Base-by-base conservation (phyloP, 2,888 invertebrate genomes). In the Elmis aenea region DNA sequence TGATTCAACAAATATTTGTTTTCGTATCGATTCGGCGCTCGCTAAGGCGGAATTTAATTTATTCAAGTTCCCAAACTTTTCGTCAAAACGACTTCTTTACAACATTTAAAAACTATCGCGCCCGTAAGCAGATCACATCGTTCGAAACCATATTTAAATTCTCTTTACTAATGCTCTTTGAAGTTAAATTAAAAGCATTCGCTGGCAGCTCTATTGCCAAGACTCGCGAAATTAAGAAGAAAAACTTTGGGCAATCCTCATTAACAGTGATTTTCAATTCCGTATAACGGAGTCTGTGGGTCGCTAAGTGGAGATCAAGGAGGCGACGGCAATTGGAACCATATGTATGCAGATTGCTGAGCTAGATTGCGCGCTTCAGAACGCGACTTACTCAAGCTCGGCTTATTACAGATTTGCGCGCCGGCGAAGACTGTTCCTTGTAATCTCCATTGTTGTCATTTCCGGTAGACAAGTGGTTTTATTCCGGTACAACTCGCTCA, bases 341-440 rank as follows among this genome's bases (percentile, higher is more conserved):
- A 42, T 50, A 50, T 46, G 50, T 48, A 50, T 50, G 48, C 46
- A 50, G 50, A 50, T 50, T 50, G 43, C 39, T 36, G 25, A 26
- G 38, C 34, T 36, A 41, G 46, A 46, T 45, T 42, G 48, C 40
- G 27, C 37, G 37, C 39, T 42, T 43, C 38, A 41, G 30, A 30
- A 18, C 27, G 28, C 37, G 37, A 42, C 29, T 42, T 37, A 14
- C 37, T 38, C 25, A 26, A 37, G 33, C 23, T 38, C 16, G 28
- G 26, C 29, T 37, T 42, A 42, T 33, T 39, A 32, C 39, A 22
- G 42, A 38, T 38, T 38, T 33, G 26, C 18, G 18, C 18, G 18
- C 18, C 18, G 18, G 8, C 8, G 18, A 8, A 18, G 18, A 18
- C 18, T 5, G 8, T 8, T 5, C 18, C 8, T 8, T 18, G 18